Base-by-base conservation (phyloP, 2,888 invertebrate species). In the Sialis fuliginosa region DNA sequence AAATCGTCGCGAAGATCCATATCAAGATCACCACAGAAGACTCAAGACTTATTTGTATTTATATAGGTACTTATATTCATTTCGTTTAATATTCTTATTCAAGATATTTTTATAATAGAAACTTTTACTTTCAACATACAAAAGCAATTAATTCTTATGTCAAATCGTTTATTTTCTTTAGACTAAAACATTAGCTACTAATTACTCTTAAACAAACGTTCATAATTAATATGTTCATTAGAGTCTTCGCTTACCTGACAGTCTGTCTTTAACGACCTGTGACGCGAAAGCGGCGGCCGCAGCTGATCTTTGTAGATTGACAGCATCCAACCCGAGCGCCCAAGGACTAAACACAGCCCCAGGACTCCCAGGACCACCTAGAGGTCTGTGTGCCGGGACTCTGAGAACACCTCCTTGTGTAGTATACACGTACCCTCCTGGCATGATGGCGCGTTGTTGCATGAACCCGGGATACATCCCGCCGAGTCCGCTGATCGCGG, bases 201-300 rank as follows among this genome's bases (percentile, higher is more conserved):
- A 39, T 39, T 39, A 39, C 39, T 7, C 8, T 13, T 13, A 13
- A 7, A 39, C 10, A 22, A 39, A n/a, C 9, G 6, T 6, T 39
- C 12, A 39, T 39, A 13, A 39, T 13, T 39, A 39, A 6, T 6
- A 39, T 39, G 10, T 39, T 39, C 22, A n/a, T 30, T 30, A 30
- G 30, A 42, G 10, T 6, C 8, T 33, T 8, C 2, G 68, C 77
- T 75, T 66, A 86, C 86, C 85, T 67, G 84, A 82, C 56, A 86
- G 66, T 66, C 86, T 72, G 63, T 86, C 85, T 66, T 86, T 86
- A 56, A 85, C 83, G 59, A 85, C 81, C 66, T 84, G 84, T 57
- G 82, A 79, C 2, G 83, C 83, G 60, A 84, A 77, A 44, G 84
- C 83, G 2, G 84, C 83, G 0, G 77, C 77, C 12, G 72, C 79